phyloP scores from a whole-genome alignment of 1,140 invertebrate species.

The Stegodyphus dumicola region DNA sequence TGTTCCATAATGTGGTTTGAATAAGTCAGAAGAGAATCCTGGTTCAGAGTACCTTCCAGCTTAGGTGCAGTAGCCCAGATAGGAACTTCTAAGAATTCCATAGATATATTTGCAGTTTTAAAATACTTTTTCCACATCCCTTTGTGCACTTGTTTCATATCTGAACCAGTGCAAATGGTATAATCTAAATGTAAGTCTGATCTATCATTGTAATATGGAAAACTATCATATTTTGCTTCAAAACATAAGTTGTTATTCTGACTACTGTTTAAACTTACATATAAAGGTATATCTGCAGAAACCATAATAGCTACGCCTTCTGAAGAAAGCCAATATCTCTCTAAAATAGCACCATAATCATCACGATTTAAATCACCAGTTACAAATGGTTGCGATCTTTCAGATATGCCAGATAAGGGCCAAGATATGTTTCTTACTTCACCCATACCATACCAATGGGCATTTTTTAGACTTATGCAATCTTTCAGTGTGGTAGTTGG shows the following conservation, averaged over 20 bases:
- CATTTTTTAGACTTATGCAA: conserved; percentile 79
- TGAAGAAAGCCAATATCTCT: conserved; percentile 85
- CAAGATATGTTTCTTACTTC: conserved; percentile 81
- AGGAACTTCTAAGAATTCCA: conserved; percentile 62
- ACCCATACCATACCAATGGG: conserved; percentile 74
- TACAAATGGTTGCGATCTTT: conserved; percentile 82
- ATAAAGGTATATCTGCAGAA: conserved; percentile 80
- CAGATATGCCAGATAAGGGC: conserved; percentile 79
- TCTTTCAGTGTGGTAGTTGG: conserved; percentile 77
- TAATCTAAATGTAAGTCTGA: conserved; percentile 80
- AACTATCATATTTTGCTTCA: conserved; percentile 78
- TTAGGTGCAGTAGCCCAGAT: conserved; percentile 63
- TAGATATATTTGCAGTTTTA: conserved; percentile 24
- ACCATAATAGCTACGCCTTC: conserved; percentile 84
- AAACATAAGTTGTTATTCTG: conserved; percentile 77
- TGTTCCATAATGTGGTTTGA: conserved; percentile 67
- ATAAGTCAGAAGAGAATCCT: conserved; percentile 62
- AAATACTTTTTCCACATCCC: conserved; percentile 74
- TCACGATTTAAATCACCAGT: conserved; percentile 78
- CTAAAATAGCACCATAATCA: conserved; percentile 81
- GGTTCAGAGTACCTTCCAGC: conserved; percentile 55
- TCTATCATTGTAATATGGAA: conserved; percentile 79
- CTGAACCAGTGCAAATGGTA: conserved; percentile 83
- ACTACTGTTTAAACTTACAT: conserved; percentile 71
- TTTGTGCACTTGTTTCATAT: conserved; percentile 81